Conservation (phyloP, 2,113 vertebrate genomes). For the Bostrychus sinensis region DNA sequence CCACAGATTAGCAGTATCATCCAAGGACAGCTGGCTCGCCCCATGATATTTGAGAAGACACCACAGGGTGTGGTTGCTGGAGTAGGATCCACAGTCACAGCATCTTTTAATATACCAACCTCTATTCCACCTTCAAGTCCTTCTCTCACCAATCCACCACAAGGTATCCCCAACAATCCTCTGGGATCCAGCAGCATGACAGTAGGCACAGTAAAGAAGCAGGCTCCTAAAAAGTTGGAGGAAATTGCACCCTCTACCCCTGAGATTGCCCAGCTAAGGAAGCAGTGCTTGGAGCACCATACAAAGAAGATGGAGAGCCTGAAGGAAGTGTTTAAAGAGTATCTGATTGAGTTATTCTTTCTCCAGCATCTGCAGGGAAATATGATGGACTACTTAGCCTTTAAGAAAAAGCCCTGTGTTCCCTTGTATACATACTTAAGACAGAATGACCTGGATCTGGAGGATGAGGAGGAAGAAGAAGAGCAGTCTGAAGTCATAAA, state of each 20-base stretch:
- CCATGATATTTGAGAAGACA: constrained; percentile 86
- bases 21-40: constrained; percentile 87
- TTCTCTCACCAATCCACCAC: constrained; percentile 83
- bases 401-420: constrained; percentile 94
- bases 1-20: constrained; percentile 94
- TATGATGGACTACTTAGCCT: constrained; percentile 98
- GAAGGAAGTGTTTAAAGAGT: constrained; percentile 92
- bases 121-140: constrained; percentile 89
- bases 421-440: constrained; percentile 91
- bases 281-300: constrained; percentile 93
- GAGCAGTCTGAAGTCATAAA: constrained; percentile 96
- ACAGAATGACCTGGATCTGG: constrained; percentile 95
- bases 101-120: constrained; percentile 85
- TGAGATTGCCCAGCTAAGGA: constrained; percentile 91
- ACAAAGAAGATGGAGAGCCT: constrained; percentile 89
- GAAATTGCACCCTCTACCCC: constrained; percentile 91
- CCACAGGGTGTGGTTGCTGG: constrained; percentile 81
- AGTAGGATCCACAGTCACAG: constrained; percentile 75
- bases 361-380: constrained; percentile 97
- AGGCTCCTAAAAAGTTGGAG: constrained; percentile 86
- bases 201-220: constrained; percentile 81
- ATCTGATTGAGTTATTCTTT: constrained; percentile 95
- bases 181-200: constrained; percentile 76
- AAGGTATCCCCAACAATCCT: constrained; percentile 83
- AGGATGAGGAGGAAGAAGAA: constrained; percentile 95